Percentiles rank a stretch among this genome's conserved stretches.
Conservation (phyloP, 2,888 invertebrate genomes). For the Allacma fusca region DNA sequence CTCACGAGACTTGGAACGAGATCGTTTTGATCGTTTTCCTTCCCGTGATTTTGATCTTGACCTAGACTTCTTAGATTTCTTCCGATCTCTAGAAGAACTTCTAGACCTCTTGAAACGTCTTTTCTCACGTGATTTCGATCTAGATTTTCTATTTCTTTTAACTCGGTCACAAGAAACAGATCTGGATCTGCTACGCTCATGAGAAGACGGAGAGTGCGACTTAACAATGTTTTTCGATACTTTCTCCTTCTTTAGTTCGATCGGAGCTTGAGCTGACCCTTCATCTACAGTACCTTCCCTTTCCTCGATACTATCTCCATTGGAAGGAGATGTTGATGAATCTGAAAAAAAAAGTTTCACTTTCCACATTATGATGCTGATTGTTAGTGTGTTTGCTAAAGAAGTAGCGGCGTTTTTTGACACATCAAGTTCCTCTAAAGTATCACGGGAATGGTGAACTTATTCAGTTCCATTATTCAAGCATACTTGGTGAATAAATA, state of each 20-base stretch:
- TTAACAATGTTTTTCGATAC: neutral
- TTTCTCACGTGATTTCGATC: neutral
- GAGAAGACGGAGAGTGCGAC: constrained; percentile 19
- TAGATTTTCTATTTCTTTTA: constrained; percentile 27
- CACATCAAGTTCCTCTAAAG: no score
- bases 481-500: no score
- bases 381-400: neutral
- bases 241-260: neutral
- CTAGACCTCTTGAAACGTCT: constrained; percentile 23
- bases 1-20: constrained; percentile 30
- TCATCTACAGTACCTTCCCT: neutral
- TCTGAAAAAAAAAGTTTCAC: constrained; percentile 13
- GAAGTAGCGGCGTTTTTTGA: no score
- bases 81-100: constrained; percentile 43
- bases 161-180: neutral
- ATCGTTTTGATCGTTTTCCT: constrained; percentile 22
- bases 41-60: constrained; percentile 36
- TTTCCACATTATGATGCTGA: constrained; percentile 1
- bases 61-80: constrained; percentile 26
- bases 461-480: no score
- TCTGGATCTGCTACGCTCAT: neutral
- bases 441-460: no score
- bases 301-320: neutral
- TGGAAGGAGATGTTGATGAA: neutral
- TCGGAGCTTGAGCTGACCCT: neutral